Conservation (phyloP, 1,140 invertebrate species). For the Diabrotica virgifera region DNA sequence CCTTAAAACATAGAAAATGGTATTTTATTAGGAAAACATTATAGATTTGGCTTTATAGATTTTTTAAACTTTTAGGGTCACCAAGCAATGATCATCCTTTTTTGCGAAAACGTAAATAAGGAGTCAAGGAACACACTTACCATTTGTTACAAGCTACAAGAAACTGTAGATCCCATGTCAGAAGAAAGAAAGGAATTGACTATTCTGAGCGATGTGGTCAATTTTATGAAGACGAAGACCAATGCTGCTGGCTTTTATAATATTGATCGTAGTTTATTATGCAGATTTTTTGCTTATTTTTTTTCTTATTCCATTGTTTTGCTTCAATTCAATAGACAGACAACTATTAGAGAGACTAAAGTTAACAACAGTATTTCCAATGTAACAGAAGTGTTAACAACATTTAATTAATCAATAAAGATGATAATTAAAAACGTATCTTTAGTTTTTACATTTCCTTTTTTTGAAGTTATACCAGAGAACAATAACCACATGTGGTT, state of each 20-base stretch:
- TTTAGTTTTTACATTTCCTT: no score
- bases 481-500: no score
- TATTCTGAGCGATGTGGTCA: constrained; percentile 12
- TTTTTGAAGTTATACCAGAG: no score
- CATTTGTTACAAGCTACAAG: constrained; percentile 10
- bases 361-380: no score
- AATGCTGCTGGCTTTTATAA: constrained; percentile 14
- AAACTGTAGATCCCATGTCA: constrained; percentile 7
- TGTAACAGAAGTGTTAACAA: no score
- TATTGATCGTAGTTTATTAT: neutral
- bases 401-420: no score
- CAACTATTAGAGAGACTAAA: neutral
- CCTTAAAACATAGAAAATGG: no score
- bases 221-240: constrained; percentile 8
- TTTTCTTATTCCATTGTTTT: constrained; percentile 15
- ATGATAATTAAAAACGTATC: no score
- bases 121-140: constrained; percentile 9
- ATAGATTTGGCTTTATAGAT: neutral
- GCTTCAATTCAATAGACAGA: constrained; percentile 12
- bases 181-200: constrained; percentile 14
- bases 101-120: constrained; percentile 10
- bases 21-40: no score
- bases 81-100: constrained; percentile 4
- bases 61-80: neutral
- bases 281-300: constrained; percentile 9